Evolutionary conservation across 1,140 invertebrate genomes (phyloP).

Genomic region (Chlorops oryzae): DNA sequence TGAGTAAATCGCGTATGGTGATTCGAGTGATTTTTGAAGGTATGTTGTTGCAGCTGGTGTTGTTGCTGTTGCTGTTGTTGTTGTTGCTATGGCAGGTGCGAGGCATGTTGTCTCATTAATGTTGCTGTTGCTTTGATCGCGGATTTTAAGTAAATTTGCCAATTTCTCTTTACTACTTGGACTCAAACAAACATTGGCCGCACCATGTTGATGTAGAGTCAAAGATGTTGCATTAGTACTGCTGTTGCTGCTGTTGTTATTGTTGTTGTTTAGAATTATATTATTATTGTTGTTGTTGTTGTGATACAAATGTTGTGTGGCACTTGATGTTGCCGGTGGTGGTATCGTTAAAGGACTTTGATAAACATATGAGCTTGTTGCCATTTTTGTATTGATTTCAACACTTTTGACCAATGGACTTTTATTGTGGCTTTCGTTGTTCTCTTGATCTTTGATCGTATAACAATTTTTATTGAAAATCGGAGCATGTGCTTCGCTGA

Average conservation of each 20-base stretch:
- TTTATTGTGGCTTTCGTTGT: slow-evolving; percentile 14
- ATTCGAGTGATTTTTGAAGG: slow-evolving; percentile 36
- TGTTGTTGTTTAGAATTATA: slow-evolving; percentile 5
- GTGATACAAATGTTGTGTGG: slow-evolving; percentile 3
- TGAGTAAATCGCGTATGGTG: slow-evolving; percentile 18
- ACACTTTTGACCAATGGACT: background rate
- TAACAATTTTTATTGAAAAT: slow-evolving; percentile 27
- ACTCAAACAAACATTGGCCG: slow-evolving; percentile 19
- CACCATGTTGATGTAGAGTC: slow-evolving; percentile 1
- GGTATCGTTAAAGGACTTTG: slow-evolving; percentile 40
- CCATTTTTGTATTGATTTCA: slow-evolving; percentile 27
- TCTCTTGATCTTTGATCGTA: too few species aligned
- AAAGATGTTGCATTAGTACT: background rate
- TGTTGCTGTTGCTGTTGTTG: slow-evolving; percentile 15
- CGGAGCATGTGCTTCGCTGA: slow-evolving; percentile 36
- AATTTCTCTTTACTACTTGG: slow-evolving; percentile 39
- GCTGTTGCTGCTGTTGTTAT: slow-evolving; percentile 9
- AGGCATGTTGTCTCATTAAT: slow-evolving; percentile 22
- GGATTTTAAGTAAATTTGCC: slow-evolving; percentile 25
- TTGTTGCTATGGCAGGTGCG: slow-evolving; percentile 16
- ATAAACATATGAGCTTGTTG: slow-evolving; percentile 38
- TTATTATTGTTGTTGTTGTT: slow-evolving; percentile 13
- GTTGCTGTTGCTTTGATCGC: slow-evolving; percentile 21
- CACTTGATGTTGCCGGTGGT: slow-evolving; percentile 7
- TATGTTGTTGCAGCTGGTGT: slow-evolving; percentile 31